Conservation (phyloP, 2,797 vertebrate genomes). For the Trachurus trachurus region DNA sequence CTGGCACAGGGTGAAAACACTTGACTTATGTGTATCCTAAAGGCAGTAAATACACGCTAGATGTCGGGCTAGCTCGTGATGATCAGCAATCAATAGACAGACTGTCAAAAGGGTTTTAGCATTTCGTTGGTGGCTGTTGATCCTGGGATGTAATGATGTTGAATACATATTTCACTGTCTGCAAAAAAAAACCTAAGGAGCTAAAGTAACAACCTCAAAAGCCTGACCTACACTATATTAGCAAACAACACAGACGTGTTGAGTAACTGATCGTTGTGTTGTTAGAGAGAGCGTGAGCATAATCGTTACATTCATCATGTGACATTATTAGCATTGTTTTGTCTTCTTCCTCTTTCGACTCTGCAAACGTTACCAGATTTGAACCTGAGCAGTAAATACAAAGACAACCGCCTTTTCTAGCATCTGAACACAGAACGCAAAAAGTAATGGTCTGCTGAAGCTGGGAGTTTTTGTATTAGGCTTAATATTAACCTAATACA, state of each 20-base stretch:
- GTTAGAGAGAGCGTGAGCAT: neutral
- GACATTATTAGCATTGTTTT: constrained; percentile 33
- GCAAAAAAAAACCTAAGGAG: neutral
- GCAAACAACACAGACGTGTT: neutral
- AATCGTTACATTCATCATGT: constrained; percentile 44
- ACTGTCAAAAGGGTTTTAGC: neutral
- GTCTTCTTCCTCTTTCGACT: neutral
- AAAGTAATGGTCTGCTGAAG: neutral
- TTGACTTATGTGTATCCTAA: neutral
- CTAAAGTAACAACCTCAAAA: neutral
- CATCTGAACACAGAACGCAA: neutral
- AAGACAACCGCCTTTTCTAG: neutral
- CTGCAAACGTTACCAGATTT: neutral
- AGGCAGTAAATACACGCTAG: neutral
- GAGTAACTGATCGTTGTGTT: no score
- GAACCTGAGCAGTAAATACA: neutral
- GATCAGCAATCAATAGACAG: neutral
- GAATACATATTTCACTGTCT: neutral
- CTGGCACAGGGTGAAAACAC: neutral
- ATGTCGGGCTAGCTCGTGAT: neutral
- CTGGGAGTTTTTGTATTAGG: neutral
- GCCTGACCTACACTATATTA: neutral
- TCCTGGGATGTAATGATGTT: neutral
- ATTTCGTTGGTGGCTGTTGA: neutral
- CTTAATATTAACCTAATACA: neutral